These are phyloP conservation scores for Xiphorhynchus elegans DNA, from an alignment of 2,113 vertebrate genomes.

Conservation along the genomic window DNA sequence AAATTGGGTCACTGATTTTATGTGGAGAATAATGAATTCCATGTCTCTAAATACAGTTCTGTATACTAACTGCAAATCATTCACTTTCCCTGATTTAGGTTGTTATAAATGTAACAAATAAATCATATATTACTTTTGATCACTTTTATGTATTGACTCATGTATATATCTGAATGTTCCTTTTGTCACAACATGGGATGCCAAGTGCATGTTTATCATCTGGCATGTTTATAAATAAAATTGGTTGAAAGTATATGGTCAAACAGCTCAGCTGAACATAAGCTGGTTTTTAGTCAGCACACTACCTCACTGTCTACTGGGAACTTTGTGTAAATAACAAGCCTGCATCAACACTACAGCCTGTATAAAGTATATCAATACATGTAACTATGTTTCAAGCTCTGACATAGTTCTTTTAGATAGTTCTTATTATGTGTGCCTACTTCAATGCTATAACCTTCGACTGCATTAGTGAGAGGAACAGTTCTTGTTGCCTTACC, in stretches of 20 bases:
- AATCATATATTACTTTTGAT: background rate
- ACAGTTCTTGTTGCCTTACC: constrained; percentile 47
- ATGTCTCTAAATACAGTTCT: accelerated
- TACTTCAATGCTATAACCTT: constrained; percentile 17
- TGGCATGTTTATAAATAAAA: background rate
- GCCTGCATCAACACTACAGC: background rate
- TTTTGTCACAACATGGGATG: background rate
- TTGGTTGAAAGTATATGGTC: background rate
- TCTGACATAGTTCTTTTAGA: constrained; percentile 3
- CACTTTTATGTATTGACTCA: background rate
- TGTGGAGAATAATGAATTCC: background rate
- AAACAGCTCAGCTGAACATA: background rate
- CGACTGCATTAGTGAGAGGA: background rate
- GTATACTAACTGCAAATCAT: background rate
- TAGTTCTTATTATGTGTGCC: background rate
- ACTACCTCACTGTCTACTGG: background rate
- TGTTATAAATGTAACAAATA: background rate
- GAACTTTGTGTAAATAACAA: background rate
- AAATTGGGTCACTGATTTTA: background rate
- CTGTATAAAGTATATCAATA: constrained; percentile 40
- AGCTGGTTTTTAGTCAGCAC: background rate
- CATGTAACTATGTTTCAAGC: constrained; percentile 26
- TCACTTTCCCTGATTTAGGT: background rate
- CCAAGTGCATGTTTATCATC: background rate
- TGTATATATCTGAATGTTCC: background rate